Conservation (phyloP, 30 jellyfish, hydroid and myxozoan species). For the Hydra vulgaris region DNA sequence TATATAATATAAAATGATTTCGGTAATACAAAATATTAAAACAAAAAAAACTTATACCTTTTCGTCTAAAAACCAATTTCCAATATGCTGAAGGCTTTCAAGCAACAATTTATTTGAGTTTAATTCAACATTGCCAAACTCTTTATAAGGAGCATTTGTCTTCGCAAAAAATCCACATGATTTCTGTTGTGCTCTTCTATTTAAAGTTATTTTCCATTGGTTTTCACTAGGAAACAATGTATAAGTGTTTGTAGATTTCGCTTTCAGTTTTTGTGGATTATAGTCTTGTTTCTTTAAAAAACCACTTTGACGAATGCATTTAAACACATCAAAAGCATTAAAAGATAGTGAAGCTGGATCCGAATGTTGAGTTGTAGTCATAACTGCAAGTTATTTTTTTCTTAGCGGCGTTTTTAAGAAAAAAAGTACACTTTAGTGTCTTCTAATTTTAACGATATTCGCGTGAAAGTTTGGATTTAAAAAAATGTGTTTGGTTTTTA, state of each 20-base stretch:
- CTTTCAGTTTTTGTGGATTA: constrained; percentile 13
- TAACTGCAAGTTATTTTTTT: background rate
- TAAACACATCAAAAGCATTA: constrained; percentile 15
- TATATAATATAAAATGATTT: too few relatives aligned
- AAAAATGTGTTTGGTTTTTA: too few relatives aligned
- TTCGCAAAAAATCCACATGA: constrained; percentile 56
- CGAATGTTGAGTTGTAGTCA: background rate
- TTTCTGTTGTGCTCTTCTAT: constrained; percentile 38
- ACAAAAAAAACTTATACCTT: too few relatives aligned
- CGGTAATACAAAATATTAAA: too few relatives aligned
- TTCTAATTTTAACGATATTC: too few relatives aligned
- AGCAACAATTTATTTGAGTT: constrained; percentile 40
- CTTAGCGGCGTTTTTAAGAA: too few relatives aligned
- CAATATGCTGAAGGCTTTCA: constrained; percentile 48
- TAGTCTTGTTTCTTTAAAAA: background rate
- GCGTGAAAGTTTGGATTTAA: too few relatives aligned
- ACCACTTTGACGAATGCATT: constrained; percentile 12
- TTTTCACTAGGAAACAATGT: constrained; percentile 18
- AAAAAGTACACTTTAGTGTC: background rate
- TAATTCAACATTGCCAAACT: constrained; percentile 54
- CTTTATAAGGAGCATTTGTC: constrained; percentile 40
- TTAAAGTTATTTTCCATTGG: constrained; percentile 45
- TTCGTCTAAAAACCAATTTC: constrained; percentile 21
- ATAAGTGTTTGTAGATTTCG: constrained; percentile 3
- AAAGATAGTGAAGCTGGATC: background rate